Base-by-base conservation (phyloP, 2,797 vertebrate genomes). In the Vespertilio murinus region DNA sequence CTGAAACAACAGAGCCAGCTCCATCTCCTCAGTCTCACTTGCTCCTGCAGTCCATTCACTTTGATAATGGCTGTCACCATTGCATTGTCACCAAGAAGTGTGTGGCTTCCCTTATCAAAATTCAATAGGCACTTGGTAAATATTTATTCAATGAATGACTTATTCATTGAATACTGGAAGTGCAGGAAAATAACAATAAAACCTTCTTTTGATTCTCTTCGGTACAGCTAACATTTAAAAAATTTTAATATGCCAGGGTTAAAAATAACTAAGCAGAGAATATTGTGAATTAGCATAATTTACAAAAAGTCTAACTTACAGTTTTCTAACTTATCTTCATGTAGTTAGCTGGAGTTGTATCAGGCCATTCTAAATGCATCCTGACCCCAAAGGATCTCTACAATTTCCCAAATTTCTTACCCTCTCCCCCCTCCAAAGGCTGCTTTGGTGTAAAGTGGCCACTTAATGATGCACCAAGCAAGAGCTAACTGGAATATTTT, bases 241-340 rank as follows among this genome's bases (percentile, higher is more conserved):
- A 42, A 35, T 77, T 17, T 80, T 75, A 88, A 89, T 83, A 93
- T 65, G 18, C 59, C 40, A 83, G 87, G 23, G 13, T 67, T 87
- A 80, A 89, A 59, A 94, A 96, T 59, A 83, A 91, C 69, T 67
- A 80, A 84, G 61, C 45, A 79, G 11, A 88, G 17, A 61, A 78
- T 74, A 71, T 79, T 45, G 33, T 71, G 14, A 64, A 49, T 56
- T 89, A 75, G 83, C 38, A 78, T 45, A 85, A 82, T 38, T 88
- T 18, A 40, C 73, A 49, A 40, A 73, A 49, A 95, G 61, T 78
- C 38, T 35, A 22, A 49, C 47, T 81, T 59, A 56, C 14, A 84
- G 9, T 82, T 88, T 93, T 86, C 61, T 3, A 90, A 80, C 75
- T 82, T 81, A 40, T 49, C 17, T 75, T 93, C 49, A 33, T 17